Percentiles rank a stretch among this genome's conserved stretches.
Evolutionary conservation across 2,797 vertebrate species (phyloP).

Genomic region (Dendrocincla tyrannina): DNA sequence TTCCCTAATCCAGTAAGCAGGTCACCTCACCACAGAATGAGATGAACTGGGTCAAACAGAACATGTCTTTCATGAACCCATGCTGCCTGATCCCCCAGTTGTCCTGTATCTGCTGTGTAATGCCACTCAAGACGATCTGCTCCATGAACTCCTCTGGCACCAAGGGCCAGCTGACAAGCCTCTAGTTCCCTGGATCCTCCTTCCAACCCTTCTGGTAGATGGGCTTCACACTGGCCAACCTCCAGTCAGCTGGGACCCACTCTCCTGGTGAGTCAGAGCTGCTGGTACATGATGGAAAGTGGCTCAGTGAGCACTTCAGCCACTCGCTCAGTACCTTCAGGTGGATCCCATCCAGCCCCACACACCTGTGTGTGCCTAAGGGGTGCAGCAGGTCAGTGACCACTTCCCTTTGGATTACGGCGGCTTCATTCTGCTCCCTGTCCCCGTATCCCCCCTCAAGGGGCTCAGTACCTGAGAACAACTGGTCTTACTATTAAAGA

Average conservation of each 20-base stretch:
- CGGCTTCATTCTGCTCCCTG: neutral
- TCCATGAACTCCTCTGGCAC: too few relatives aligned
- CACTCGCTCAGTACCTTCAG: neutral
- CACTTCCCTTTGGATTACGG: neutral
- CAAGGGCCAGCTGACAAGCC: neutral
- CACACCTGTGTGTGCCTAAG: fast-evolving
- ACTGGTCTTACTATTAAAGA: neutral
- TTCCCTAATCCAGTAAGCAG: neutral
- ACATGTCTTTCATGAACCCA: neutral
- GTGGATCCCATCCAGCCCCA: neutral
- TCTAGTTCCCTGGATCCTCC: neutral
- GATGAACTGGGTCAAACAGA: neutral
- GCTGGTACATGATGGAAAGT: neutral
- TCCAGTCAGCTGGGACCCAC: neutral
- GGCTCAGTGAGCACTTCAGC: neutral
- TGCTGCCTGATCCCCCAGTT: neutral
- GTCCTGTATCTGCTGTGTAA: fast-evolving
- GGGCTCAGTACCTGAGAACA: neutral
- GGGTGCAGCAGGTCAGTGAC: neutral
- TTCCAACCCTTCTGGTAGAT: neutral
- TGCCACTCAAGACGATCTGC: neutral
- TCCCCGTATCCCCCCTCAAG: neutral
- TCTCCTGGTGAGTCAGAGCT: neutral
- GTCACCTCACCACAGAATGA: neutral
- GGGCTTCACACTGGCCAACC: neutral